Evolutionary conservation across 2,888 invertebrate genomes (phyloP).

Genomic region (Corythucha ciliata): DNA sequence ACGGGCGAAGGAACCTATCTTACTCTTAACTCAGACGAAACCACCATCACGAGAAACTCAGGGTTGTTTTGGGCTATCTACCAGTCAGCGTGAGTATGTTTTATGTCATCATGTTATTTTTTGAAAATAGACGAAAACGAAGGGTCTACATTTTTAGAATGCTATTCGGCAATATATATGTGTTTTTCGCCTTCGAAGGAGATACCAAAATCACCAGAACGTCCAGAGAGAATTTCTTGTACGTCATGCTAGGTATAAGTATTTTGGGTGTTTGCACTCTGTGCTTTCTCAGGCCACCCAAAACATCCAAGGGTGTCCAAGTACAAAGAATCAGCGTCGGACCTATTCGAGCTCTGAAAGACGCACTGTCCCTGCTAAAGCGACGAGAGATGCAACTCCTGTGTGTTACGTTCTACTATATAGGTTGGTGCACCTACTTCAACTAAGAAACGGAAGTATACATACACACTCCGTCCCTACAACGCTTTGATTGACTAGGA

Average conservation of each 20-base stretch:
- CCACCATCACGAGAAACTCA: conserved; percentile 86
- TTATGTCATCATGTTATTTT: too few species aligned
- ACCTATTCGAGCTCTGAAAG: conserved; percentile 60
- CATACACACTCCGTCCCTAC: too few species aligned
- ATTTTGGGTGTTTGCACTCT: conserved; percentile 48
- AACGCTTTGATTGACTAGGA: too few species aligned
- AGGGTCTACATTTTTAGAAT: too few species aligned
- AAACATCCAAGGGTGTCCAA: conserved; percentile 41
- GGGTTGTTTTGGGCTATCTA: conserved; percentile 96
- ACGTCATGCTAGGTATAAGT: conserved; percentile 56
- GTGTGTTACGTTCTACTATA: conserved; percentile 79
- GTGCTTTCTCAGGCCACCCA: conserved; percentile 52
- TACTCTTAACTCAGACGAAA: conserved; percentile 76
- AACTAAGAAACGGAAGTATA: too few species aligned
- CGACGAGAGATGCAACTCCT: conserved; percentile 78
- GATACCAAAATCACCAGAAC: conserved; percentile 59
- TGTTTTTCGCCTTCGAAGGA: conserved; percentile 81
- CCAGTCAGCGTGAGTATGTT: conserved; percentile 61
- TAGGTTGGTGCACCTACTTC: too few species aligned
- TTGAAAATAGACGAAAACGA: too few species aligned
- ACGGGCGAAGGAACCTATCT: conserved; percentile 89
- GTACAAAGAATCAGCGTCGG: conserved; percentile 45
- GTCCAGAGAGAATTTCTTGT: conserved; percentile 70
- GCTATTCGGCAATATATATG: conserved; percentile 91
- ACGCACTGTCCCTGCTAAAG: conserved; percentile 64